Base-by-base conservation (phyloP, 2,888 invertebrate species). In the Agrilus cyanescens region DNA sequence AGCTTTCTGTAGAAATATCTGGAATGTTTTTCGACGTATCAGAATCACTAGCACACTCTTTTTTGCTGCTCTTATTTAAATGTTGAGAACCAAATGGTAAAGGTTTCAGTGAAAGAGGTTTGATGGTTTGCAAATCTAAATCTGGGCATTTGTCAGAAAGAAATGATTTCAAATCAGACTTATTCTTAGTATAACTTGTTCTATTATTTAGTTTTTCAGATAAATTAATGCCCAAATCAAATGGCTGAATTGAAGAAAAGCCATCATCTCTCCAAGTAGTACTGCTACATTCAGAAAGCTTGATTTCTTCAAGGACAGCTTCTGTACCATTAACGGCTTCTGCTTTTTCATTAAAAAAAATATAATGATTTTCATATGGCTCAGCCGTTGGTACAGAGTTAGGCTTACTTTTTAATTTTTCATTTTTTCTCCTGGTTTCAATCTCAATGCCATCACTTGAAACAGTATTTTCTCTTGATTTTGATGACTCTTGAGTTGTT, bases 11-110 rank as follows among this genome's bases (percentile, higher is more conserved):
- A 2, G 63, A 60, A 46, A 67, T 59, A 38, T 66, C 65, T 5
- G 67, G 66, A 50, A 67, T 66, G 50, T 67, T 63, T 51, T 65
- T 66, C 3, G 66, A 66, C 30, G 67, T 67, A 51, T 66, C 66
- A 4, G 65, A 66, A 48, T 62, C 66, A 46, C 62, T 64, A 34
- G 47, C 54, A 32, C 47, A 43, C 37, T 38, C 42, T 15, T 39
- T 43, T 18, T 14, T 37, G 47, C 38, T 53, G 59, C 14, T 49
- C 25, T 31, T 46, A 45, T 40, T 43, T 14, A 63, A 57, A 47
- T 59, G 57, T 46, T 60, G 63, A 0, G 57, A 57, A 40, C 38
- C 25, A 12, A 35, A 15, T 16, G 14, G 20, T 18, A 13, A 8
- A 15, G 13, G 18, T 37, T 20, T 37, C 13, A 63, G 46, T 36